Conservation (phyloP, 2,113 vertebrate species). For the Oxygymnocypris stewartii region DNA sequence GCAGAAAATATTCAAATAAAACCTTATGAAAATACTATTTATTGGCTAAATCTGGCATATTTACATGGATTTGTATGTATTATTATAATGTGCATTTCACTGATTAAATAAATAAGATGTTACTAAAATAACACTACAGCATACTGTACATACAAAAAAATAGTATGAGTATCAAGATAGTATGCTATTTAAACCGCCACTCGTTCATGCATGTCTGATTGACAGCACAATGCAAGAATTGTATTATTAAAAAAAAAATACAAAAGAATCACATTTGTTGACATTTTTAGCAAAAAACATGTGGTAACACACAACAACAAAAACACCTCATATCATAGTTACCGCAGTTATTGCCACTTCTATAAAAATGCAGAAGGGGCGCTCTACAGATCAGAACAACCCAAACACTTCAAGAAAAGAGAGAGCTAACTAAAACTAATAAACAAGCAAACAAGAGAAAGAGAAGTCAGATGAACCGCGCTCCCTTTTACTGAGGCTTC, state of each 20-base stretch:
- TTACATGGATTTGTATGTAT: too few species aligned
- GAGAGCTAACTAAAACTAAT: not conserved
- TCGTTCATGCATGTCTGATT: not conserved
- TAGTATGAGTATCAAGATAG: not conserved
- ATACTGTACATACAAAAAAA: not conserved
- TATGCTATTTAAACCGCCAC: not conserved
- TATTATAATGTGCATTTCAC: too few species aligned
- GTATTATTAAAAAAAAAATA: not conserved
- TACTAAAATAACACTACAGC: not conserved
- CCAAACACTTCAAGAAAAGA: not conserved
- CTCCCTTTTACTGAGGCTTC: not conserved
- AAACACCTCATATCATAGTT: not conserved
- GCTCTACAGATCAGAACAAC: not conserved
- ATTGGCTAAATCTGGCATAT: too few species aligned
- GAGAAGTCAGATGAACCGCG: not conserved
- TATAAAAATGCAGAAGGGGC: not conserved
- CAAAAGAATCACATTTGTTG: not conserved
- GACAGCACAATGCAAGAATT: not conserved
- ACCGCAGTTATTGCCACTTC: not conserved
- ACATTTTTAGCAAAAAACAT: not conserved
- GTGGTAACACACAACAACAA: not conserved
- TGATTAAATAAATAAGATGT: too few species aligned
- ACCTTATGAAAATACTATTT: too few species aligned
- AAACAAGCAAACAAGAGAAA: not conserved
- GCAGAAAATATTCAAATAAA: too few species aligned